phyloP scores from a whole-genome alignment of 2,797 vertebrate species.

The Aeoliscus strigatus region DNA sequence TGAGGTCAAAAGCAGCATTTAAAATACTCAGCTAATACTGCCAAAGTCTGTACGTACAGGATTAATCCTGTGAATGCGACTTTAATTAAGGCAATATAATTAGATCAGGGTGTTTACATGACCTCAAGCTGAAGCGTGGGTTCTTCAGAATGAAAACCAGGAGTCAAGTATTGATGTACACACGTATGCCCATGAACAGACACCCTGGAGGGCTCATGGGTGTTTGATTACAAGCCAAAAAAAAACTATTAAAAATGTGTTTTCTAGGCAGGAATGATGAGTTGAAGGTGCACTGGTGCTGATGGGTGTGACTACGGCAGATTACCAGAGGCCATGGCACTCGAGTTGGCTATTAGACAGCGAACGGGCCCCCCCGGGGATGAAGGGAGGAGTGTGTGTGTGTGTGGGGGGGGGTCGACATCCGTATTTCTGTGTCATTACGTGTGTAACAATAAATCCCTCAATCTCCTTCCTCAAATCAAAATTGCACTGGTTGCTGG shows the following conservation, averaged over 20 bases:
- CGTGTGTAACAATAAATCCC: slow-evolving; percentile 56
- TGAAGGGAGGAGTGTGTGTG: slow-evolving; percentile 23
- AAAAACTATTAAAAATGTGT: too few species aligned
- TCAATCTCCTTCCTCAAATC: slow-evolving; percentile 61
- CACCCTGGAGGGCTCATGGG: too few species aligned
- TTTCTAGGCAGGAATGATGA: too few species aligned
- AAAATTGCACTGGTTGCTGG: slow-evolving; percentile 56
- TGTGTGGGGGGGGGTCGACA: too few species aligned
- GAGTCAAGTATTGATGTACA: too few species aligned
- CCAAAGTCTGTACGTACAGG: slow-evolving; percentile 35
- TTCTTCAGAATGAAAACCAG: slow-evolving; percentile 10
- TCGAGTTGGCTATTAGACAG: slow-evolving; percentile 33
- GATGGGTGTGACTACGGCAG: slow-evolving; percentile 44
- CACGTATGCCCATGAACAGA: too few species aligned
- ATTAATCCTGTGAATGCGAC: slow-evolving; percentile 46
- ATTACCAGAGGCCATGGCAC: slow-evolving; percentile 41
- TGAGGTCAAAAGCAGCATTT: slow-evolving; percentile 43
- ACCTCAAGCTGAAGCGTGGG: slow-evolving; percentile 20
- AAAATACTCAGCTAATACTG: slow-evolving; percentile 38
- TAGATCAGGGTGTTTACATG: slow-evolving; percentile 45
- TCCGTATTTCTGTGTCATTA: slow-evolving; percentile 53
- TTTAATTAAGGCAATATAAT: slow-evolving; percentile 60
- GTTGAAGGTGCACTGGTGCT: too few species aligned
- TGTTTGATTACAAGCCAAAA: too few species aligned
- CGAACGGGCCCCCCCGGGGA: slow-evolving; percentile 21